phyloP scores from a whole-genome alignment of 1,140 invertebrate species.

The Aphaenogaster rudis region DNA sequence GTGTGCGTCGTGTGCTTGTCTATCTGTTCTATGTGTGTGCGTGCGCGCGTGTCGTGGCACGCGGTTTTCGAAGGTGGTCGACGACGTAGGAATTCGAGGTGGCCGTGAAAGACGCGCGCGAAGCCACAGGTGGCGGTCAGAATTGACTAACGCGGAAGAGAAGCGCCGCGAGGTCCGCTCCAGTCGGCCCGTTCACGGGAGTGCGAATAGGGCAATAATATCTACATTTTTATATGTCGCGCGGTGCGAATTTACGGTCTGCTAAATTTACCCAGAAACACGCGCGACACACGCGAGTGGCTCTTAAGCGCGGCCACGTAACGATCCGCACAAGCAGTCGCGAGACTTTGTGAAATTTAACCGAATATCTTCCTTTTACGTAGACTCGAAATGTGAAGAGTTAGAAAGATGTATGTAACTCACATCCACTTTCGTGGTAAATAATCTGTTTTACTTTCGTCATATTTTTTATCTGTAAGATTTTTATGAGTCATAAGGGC shows the following conservation, averaged over 20 bases:
- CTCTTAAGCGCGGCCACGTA: neutral
- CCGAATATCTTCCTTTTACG: neutral
- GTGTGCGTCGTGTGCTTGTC: no score
- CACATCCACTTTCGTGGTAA: neutral
- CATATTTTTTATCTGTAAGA: neutral
- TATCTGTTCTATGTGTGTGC: neutral
- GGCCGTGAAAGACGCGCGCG: slow-evolving; percentile 67
- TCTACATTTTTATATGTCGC: slow-evolving; percentile 54
- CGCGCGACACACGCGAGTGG: slow-evolving; percentile 21
- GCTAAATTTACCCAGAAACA: slow-evolving; percentile 45
- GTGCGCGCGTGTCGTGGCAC: neutral
- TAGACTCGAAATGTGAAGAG: no score
- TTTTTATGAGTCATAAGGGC: neutral
- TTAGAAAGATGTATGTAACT: neutral
- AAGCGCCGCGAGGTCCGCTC: neutral
- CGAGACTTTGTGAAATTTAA: neutral
- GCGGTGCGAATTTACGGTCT: slow-evolving; percentile 40
- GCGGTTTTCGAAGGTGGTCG: slow-evolving; percentile 36
- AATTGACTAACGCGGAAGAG: slow-evolving; percentile 53
- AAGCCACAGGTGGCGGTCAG: slow-evolving; percentile 75
- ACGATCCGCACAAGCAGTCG: neutral
- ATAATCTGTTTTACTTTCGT: neutral
- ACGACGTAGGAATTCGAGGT: slow-evolving; percentile 62
- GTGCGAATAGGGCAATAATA: slow-evolving; percentile 48
- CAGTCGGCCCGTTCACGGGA: slow-evolving; percentile 16